Base-by-base conservation (phyloP, 2,888 invertebrate species). In the Ischnura elegans region DNA sequence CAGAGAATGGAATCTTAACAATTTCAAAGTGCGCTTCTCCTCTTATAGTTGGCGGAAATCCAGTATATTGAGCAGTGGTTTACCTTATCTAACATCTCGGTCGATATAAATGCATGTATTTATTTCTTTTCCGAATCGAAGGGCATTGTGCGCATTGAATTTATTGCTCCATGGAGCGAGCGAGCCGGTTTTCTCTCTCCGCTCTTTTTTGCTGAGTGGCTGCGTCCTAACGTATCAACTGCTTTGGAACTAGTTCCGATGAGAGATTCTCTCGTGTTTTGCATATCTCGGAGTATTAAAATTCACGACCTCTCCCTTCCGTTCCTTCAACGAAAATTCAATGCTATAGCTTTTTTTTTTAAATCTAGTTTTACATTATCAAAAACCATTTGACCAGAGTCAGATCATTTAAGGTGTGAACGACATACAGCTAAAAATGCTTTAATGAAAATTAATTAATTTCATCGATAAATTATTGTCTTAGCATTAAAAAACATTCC, bases 241-340 rank as follows among this genome's bases (percentile, higher is more conserved):
- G 36, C 76, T 76, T 36, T 76, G 76, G 29, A 76, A 76, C 76
- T 76, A 76, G 76, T 76, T 76, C 76, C 76, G 76, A 76, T 76
- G 29, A 16, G 66, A 16, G 29, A 36, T 76, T 36, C 36, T 36
- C 36, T 76, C 29, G 36, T 76, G 76, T 76, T 76, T 76, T 36
- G 76, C 29, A 76, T 76, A 76, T 29, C 76, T 16, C 25, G 76
- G 36, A 36, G 76, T 36, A 76, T 76, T 76, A 36, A 16, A 76
- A 76, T 76, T 76, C 36, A 76, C 76, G 13, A 29, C 36, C 5
- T 5, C 10, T 36, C 16, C 76, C 29, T 76, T 76, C 36, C 76
- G 36, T 76, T 76, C 36, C 10, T 10, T 0, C 29, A 76, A 76
- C 29, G 76, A 36, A 76, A 76, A 76, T 36, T 36, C 76, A 36